These are phyloP conservation scores for Coptotermes formosanus DNA, from an alignment of 1,140 invertebrate species.

Conservation along the genomic window DNA sequence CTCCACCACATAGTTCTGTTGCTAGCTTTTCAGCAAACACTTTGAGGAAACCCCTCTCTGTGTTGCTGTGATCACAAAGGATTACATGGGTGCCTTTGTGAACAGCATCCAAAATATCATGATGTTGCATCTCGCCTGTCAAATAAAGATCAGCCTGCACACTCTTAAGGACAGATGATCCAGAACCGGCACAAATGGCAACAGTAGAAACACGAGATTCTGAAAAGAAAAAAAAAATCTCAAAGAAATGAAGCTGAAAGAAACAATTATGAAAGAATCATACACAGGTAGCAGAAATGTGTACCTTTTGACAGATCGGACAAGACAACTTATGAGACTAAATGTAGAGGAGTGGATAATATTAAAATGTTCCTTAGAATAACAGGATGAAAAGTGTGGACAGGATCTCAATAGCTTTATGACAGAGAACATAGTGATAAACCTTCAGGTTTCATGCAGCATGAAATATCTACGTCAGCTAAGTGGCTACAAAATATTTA, in stretches of 20 bases:
- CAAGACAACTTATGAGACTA: too few relatives aligned
- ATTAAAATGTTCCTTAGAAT: not conserved
- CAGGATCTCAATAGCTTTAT: too few relatives aligned
- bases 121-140: constrained; percentile 95
- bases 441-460: too few relatives aligned
- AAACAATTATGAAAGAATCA: not conserved
- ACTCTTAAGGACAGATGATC: constrained; percentile 69
- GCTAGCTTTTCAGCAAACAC: constrained; percentile 56
- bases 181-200: constrained; percentile 89
- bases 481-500: too few relatives aligned
- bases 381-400: too few relatives aligned
- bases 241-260: too few relatives aligned
- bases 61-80: constrained; percentile 92
- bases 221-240: constrained; percentile 38
- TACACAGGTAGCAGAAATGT: constrained; percentile 1
- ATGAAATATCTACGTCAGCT: too few relatives aligned
- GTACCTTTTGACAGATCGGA: too few relatives aligned
- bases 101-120: constrained; percentile 86
- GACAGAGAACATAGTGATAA: too few relatives aligned
- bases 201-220: constrained; percentile 55
- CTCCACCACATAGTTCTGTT: constrained; percentile 50
- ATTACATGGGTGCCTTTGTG: constrained; percentile 78
- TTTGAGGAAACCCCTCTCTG: constrained; percentile 83
- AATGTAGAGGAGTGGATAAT: too few relatives aligned
- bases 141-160: constrained; percentile 77